A percentile compares a stretch with the other conserved stretches of the same genome.
Evolutionary conservation across 2,113 vertebrate genomes (phyloP).

Genomic region (Peromyscus californicus): DNA sequence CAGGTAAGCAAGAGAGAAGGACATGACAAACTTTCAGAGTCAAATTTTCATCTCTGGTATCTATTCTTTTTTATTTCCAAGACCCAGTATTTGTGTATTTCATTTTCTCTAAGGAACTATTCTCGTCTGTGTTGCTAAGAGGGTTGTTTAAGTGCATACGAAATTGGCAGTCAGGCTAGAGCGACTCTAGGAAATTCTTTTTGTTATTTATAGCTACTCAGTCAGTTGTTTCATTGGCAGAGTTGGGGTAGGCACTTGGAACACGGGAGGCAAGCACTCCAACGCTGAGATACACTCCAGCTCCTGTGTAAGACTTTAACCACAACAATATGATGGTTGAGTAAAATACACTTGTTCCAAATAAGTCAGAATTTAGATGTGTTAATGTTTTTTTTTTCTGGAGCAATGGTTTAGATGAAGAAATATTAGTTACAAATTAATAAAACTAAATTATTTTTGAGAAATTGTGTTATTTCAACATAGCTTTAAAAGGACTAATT

Average conservation of each 20-base stretch:
- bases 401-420: neutral
- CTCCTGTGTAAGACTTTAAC: neutral
- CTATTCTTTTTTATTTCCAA: slow-evolving; percentile 52
- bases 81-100: slow-evolving; percentile 11
- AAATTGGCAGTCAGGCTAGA: slow-evolving; percentile 21
- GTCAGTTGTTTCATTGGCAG: neutral
- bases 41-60: neutral
- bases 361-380: slow-evolving; percentile 8
- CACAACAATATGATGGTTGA: slow-evolving; percentile 15
- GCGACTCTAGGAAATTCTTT: slow-evolving; percentile 38
- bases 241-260: neutral
- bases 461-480: neutral
- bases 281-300: too few relatives aligned
- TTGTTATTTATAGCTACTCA: slow-evolving; percentile 49
- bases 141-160: slow-evolving; percentile 19
- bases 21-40: neutral
- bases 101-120: slow-evolving; percentile 48
- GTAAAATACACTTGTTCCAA: slow-evolving; percentile 39
- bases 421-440: neutral
- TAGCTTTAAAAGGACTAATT: neutral
- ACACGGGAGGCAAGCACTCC: neutral
- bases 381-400: neutral
- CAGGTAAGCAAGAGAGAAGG: neutral
- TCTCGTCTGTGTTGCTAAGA: neutral
- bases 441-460: slow-evolving; percentile 32